Evolutionary conservation across 2,797 vertebrate species (phyloP).

Genomic region (Nyctalus aviator): DNA sequence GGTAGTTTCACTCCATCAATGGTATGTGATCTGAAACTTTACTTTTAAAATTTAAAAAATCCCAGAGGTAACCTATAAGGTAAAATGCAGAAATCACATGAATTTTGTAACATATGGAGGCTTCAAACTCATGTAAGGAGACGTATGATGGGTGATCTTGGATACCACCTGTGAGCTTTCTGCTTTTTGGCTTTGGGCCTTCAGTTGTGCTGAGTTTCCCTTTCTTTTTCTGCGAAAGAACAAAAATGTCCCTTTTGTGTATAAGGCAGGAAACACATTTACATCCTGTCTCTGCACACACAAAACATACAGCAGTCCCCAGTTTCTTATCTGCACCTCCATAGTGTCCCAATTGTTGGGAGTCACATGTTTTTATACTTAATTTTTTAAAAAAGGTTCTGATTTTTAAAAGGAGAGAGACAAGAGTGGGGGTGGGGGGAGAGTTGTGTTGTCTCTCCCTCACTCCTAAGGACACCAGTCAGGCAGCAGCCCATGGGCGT

Average conservation of each 20-base stretch:
- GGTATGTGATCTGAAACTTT: too few relatives aligned
- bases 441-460: not conserved
- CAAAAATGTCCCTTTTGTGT: too few relatives aligned
- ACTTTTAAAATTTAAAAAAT: not conserved
- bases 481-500: too few relatives aligned
- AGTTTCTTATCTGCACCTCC: not conserved
- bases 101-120: not conserved
- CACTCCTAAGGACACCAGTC: not conserved
- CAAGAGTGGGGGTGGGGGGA: too few relatives aligned
- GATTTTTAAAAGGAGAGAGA: too few relatives aligned
- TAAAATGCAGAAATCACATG: not conserved
- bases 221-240: not conserved
- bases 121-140: too few relatives aligned
- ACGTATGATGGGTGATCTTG: not conserved
- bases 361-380: too few relatives aligned
- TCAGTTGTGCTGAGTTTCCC: not conserved
- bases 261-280: not conserved
- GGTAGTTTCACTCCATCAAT: not conserved
- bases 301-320: rapidly evolving
- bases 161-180: too few relatives aligned
- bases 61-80: rapidly evolving
- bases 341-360: not conserved
- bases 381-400: too few relatives aligned
- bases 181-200: rapidly evolving
- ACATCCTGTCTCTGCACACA: not conserved